These are phyloP conservation scores for Chloropsis hardwickii DNA, from an alignment of 2,113 vertebrate genomes.

Conservation along the genomic window DNA sequence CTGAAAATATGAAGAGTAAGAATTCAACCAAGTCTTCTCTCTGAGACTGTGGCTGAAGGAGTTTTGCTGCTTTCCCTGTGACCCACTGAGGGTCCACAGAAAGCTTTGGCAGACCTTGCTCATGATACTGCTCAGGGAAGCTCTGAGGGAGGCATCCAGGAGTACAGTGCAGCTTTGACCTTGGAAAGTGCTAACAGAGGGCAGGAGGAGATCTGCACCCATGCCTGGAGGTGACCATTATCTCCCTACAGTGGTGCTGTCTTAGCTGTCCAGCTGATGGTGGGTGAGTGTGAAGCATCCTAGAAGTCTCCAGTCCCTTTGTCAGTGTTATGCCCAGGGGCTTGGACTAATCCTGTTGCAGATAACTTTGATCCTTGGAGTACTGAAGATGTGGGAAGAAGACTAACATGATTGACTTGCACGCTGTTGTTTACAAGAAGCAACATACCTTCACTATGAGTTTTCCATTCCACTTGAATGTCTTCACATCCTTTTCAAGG, in stretches of 20 bases:
- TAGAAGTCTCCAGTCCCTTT: neutral
- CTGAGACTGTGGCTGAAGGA: neutral
- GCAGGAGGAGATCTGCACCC: neutral
- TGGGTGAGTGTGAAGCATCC: neutral
- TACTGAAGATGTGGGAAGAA: neutral
- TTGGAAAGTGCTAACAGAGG: neutral
- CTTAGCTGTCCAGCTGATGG: neutral
- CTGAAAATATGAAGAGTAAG: neutral
- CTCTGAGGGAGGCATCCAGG: neutral
- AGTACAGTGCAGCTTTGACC: neutral
- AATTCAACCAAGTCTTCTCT: neutral
- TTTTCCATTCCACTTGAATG: neutral
- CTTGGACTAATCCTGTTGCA: neutral
- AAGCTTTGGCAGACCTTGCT: neutral
- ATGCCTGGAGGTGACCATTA: neutral
- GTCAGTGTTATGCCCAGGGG: neutral
- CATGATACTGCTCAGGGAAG: accelerated
- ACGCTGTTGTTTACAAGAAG: neutral
- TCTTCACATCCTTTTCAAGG: neutral
- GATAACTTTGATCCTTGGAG: neutral
- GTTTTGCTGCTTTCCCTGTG: neutral
- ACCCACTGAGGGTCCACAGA: neutral
- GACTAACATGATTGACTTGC: neutral
- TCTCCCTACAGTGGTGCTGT: accelerated
- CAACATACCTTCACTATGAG: neutral